Percentiles rank a stretch among this genome's conserved stretches.
These are phyloP conservation scores for Eueides isabella DNA, from an alignment of 1,140 invertebrate species.

Conservation along the genomic window DNA sequence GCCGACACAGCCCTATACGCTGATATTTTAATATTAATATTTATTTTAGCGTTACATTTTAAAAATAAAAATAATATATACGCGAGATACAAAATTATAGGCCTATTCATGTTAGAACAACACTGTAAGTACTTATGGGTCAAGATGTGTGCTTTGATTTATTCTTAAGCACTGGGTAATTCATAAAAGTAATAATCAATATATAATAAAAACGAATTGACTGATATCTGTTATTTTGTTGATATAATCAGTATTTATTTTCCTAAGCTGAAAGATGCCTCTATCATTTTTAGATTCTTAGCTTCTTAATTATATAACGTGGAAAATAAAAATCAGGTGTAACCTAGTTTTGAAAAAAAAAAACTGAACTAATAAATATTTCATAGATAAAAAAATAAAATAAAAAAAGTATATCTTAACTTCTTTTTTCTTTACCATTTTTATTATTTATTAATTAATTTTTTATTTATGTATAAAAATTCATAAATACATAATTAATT, in stretches of 20 bases:
- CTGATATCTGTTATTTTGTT: neutral
- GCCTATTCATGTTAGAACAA: neutral
- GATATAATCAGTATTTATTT: neutral
- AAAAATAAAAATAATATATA: neutral
- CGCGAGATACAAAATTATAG: neutral
- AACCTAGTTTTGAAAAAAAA: too few relatives aligned
- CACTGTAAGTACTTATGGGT: neutral
- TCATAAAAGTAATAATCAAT: neutral
- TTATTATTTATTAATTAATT: too few relatives aligned
- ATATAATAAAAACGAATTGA: neutral
- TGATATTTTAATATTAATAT: conserved; percentile 48
- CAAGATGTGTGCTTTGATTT: neutral
- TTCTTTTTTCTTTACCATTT: too few relatives aligned
- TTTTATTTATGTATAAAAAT: too few relatives aligned
- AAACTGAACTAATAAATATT: too few relatives aligned
- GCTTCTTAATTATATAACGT: too few relatives aligned
- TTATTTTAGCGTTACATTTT: conserved; percentile 43
- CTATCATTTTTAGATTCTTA: too few relatives aligned
- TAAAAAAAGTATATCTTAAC: too few relatives aligned
- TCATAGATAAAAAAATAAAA: too few relatives aligned
- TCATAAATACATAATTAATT: neutral
- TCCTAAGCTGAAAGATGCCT: neutral
- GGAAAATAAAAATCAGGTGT: too few relatives aligned
- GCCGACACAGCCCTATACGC: conserved; percentile 39
- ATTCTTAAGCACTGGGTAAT: neutral